These are phyloP conservation scores for Netta rufina DNA, from an alignment of 2,797 vertebrate genomes.

Conservation along the genomic window DNA sequence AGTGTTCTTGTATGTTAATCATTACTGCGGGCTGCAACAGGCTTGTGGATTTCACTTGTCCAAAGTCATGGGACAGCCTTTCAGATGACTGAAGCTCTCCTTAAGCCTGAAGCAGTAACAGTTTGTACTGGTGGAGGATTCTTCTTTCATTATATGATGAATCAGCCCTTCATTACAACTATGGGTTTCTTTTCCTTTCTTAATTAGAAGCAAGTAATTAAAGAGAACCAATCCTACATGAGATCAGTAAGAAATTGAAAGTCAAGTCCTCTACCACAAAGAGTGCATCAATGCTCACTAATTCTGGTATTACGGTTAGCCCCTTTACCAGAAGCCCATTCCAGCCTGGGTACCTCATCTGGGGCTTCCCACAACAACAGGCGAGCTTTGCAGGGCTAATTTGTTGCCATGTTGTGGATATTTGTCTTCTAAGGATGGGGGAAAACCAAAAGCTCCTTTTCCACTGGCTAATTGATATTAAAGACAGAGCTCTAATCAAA, in stretches of 20 bases:
- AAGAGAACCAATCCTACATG: neutral
- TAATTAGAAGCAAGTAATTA: neutral
- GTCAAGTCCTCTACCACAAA: neutral
- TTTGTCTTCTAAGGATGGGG: neutral
- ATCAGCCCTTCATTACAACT: neutral
- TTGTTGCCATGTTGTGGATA: neutral
- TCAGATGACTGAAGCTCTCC: neutral
- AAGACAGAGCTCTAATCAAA: neutral
- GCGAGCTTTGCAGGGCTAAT: fast-evolving
- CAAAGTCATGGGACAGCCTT: neutral
- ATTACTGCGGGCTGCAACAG: neutral
- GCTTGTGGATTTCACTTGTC: neutral
- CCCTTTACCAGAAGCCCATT: neutral
- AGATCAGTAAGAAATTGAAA: neutral
- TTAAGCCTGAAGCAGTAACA: neutral
- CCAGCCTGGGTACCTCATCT: neutral
- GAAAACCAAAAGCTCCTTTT: neutral
- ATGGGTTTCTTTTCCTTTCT: neutral
- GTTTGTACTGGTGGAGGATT: neutral
- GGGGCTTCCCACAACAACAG: neutral
- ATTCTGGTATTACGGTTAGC: neutral
- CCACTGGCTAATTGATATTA: neutral
- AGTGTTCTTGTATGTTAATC: neutral
- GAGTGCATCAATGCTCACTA: neutral
- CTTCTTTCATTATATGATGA: neutral